These are phyloP conservation scores for Slavum lentiscoides DNA, from an alignment of 2,888 invertebrate species.

Conservation along the genomic window DNA sequence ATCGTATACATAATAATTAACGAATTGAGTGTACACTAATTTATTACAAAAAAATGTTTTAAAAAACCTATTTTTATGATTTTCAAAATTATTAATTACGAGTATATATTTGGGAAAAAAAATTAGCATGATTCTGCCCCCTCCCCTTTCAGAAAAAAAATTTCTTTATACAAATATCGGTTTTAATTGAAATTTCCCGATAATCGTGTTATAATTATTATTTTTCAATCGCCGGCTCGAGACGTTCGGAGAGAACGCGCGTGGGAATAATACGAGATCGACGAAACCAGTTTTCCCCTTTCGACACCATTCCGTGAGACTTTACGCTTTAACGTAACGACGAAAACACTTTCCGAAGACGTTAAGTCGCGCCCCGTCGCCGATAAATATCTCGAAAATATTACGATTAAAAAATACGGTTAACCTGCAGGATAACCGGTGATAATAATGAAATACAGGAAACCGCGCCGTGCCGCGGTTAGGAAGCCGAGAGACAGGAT, in stretches of 20 bases:
- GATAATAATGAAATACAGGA: not conserved
- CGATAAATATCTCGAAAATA: constrained; percentile 35
- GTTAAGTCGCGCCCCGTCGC: constrained; percentile 31
- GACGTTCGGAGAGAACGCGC: not conserved
- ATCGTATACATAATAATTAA: no score
- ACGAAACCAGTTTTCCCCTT: constrained; percentile 33
- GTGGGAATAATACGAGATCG: constrained; percentile 42
- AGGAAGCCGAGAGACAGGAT: no score
- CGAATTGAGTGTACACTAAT: no score
- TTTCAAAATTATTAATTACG: no score
- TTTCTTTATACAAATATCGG: not conserved
- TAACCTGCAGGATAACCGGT: not conserved
- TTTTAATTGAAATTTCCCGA: constrained; percentile 26
- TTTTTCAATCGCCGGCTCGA: constrained; percentile 19
- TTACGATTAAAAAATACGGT: constrained; percentile 20
- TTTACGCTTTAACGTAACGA: not conserved
- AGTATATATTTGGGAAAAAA: no score
- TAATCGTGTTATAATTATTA: not conserved
- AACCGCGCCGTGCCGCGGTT: no score
- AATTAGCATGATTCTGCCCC: no score
- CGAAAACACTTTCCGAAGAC: constrained; percentile 13
- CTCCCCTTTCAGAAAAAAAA: no score
- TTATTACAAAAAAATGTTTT: no score
- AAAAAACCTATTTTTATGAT: no score
- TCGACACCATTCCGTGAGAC: constrained; percentile 35